Evolutionary conservation across 2,797 vertebrate species (phyloP), one percentile per base, ranked within the genome.

Genomic region (Ptychadena robeensis): DNA sequence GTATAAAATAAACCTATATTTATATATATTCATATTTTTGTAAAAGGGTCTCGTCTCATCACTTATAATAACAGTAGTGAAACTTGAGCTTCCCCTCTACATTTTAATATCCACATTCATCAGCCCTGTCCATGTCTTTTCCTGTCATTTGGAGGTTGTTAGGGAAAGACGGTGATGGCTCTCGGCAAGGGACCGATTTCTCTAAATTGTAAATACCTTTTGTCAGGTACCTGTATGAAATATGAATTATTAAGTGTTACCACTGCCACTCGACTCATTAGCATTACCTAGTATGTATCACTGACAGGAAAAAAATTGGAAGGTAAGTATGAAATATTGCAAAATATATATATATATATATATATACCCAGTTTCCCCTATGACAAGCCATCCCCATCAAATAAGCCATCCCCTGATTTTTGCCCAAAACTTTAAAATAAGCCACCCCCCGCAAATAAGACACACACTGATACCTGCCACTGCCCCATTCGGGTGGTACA

Each of bases 61-160:
- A 6, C 28, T 74, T 38, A 63, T 28, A n/a, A 32, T 37, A 69
- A 14, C 59, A 37, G 30, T 27, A 35, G 22, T 40, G 37, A 57
- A 66, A 37, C 37, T 34, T 15, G 34, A 66, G 9, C 0, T 0
- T 76, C 87, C 87, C 53, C 34, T 0, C 86, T 88, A 68, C 86
- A 87, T 81, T 82, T 86, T 82, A 85, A 35, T 37, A 2, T 72
- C 85, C n/a, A 7, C 71, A 81, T 61, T 37, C 71, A 67, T 68
- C 80, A 74, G 30, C 38, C 61, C 44, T 34, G 59, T 57, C 63
- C 40, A 67, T 40, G 28, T 73, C n/a, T 74, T 53, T 81, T 74
- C 44, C 61, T 81, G 71, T 67, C 74, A 81, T 70, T 67, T 79
- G 18, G 12, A 57, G 65, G 37, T 18, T n/a, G 18, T 78, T 34